Base-by-base conservation (phyloP, 2,113 vertebrate genomes). In the Pampusana beccarii region DNA sequence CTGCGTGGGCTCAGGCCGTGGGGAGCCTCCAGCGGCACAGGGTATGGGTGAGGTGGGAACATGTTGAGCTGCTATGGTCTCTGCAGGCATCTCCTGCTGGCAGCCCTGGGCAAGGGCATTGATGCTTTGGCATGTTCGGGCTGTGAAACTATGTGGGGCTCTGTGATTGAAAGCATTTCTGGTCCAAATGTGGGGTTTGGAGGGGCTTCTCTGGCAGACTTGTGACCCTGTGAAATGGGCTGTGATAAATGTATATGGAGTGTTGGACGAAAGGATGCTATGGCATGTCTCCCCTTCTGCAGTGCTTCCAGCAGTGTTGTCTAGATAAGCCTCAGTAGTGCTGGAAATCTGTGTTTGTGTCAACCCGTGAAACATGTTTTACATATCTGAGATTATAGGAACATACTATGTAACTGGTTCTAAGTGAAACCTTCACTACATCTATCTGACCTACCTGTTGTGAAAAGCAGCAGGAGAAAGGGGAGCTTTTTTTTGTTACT, bases 21-120 rank as follows among this genome's bases (percentile, higher is more conserved):
- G 34, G n/a, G 28, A 54, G 5, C 40, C 7, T 51, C 10, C 0
- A 2, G 12, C 2, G 0, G 17, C 17, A 24, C 3, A 12, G 29
- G 48, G 31, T 44, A 33, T 0, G 1, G 42, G 19, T 74, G 62
- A 80, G 13, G 28, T 75, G 40, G 20, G 53, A 79, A 10, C 0
- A 0, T 6, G 15, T 16, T 2, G 2, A 75, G 44, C 34, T 65
- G 26, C 54, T 65, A 10, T 53, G 66, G 51, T 64, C 38, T 38
- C 61, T 24, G 15, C 21, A 54, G 44, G 12, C 58, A 71, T 62
- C 33, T 84, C 36, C n/a, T 17, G 2, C 58, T 56, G 34, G 53
- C 40, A 42, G 44, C 86, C 62, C 42, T 4, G 2, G 64, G 31
- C 0, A 1, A 61, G 57, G 36, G 25, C 51, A 65, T 44, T 1